Evolutionary conservation across 2,888 invertebrate genomes (phyloP), one percentile per base, ranked within the genome.

Genomic region (Hyles lineata): DNA sequence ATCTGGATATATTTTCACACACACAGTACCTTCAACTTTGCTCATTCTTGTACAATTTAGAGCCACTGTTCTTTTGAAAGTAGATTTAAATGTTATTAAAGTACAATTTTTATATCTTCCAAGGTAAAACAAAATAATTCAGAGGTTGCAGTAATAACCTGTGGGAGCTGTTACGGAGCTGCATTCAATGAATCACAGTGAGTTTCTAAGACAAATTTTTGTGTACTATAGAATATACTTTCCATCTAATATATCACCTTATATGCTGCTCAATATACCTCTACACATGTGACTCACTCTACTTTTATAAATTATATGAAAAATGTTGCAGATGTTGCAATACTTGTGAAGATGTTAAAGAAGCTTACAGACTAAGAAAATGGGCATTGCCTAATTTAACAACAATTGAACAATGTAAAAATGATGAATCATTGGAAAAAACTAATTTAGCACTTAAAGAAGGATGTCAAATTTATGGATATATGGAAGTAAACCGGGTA

Each of bases 151-250:
- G 88, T 88, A 85, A 86, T 95, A 81, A 92, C 95, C 85, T 99
- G 99, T 95, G 99, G 98, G 70, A 99, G 98, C 90, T 99, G 99
- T 92, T 99, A 99, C 93, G 99, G 99, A 74, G 99, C 99, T 60
- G 97, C 96, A 77, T 87, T 93, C 35, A 96, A 96, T 91, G 93
- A 93, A 80, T 95, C 96, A 79, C 95, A 96, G 96, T 96, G 92
- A 92, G 93, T 85, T 72, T 15, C 29, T 32, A 70, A n/a, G 3
- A 19, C n/a, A 3, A 8, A 35, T 62, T 62, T 32, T 15, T 7
- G 15, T 23, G 3, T 1, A 15, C 15, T 23, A 23, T 25, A 23
- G 3, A 6, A 9, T 17, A 6, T 29, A 25, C 3, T 61, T 59
- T 63, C 19, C 32, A n/a, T 17, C 17, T 11, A 11, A 4, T 62